Conservation (phyloP, 2,888 invertebrate genomes). For the Drosophila recens region DNA sequence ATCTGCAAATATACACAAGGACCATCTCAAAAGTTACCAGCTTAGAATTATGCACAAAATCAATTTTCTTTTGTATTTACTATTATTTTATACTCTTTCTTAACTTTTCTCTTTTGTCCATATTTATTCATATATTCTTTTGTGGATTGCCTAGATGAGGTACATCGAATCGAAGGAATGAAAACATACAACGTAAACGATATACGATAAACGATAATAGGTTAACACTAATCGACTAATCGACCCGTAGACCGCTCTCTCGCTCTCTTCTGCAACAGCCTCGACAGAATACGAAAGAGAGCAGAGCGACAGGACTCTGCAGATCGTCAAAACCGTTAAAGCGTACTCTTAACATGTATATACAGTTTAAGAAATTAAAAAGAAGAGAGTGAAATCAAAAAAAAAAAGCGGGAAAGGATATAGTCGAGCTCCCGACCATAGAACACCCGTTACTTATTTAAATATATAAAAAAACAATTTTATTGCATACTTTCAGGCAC, state of each 20-base stretch:
- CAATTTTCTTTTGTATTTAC: constrained; percentile 17
- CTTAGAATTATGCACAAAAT: constrained; percentile 73
- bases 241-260: constrained; percentile 47
- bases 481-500: too few species aligned
- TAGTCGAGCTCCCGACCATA: too few species aligned
- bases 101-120: neutral
- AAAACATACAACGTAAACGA: constrained; percentile 9
- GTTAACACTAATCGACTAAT: constrained; percentile 23
- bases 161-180: constrained; percentile 10
- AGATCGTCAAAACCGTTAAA: neutral
- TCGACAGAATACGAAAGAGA: constrained; percentile 35
- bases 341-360: constrained; percentile 22
- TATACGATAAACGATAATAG: constrained; percentile 15
- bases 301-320: constrained; percentile 23
- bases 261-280: constrained; percentile 47
- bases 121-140: constrained; percentile 10
- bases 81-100: constrained; percentile 1
- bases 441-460: too few species aligned
- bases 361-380: constrained; percentile 23
- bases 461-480: too few species aligned
- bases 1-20: constrained; percentile 87
- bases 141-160: constrained; percentile 32
- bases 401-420: too few species aligned
- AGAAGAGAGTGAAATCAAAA: neutral
- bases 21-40: constrained; percentile 97